Conservation (phyloP, 2,888 invertebrate species). For the Philonicus albiceps region DNA sequence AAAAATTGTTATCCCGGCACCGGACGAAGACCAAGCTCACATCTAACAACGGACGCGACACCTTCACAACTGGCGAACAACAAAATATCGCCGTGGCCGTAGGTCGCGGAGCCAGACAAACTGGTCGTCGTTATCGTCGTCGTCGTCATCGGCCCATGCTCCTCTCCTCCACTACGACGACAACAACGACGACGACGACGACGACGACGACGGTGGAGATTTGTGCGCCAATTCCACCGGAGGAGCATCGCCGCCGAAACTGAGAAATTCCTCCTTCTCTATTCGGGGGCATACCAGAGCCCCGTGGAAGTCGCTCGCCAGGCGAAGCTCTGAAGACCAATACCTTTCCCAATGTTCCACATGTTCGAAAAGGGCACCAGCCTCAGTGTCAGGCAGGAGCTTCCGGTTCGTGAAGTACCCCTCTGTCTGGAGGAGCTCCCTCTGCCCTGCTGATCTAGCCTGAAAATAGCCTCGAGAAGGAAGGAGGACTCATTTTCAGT, state of each 20-base stretch:
- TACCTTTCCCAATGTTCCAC: neutral
- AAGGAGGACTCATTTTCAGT: neutral
- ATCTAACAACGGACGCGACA: conserved; percentile 5
- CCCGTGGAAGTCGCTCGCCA: neutral
- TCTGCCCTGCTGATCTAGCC: neutral
- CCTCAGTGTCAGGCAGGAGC: neutral
- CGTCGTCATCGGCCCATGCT: too few relatives aligned
- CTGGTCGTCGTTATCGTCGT: neutral
- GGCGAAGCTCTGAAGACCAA: neutral
- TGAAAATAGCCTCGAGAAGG: neutral
- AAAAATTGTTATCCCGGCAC: neutral
- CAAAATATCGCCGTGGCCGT: neutral
- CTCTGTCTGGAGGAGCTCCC: neutral
- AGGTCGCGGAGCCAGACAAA: conserved; percentile 3
- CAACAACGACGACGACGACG: neutral
- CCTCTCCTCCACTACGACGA: too few relatives aligned
- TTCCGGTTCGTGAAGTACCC: neutral
- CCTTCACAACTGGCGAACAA: conserved; percentile 17
- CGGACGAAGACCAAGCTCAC: neutral
- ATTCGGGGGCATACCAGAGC: neutral
- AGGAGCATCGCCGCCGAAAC: neutral
- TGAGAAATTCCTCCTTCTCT: neutral
- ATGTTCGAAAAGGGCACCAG: neutral
- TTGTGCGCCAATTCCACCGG: neutral
- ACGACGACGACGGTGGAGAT: neutral